These are phyloP conservation scores for Platypus cylindrus DNA, from an alignment of 2,888 invertebrate genomes.

Conservation along the genomic window DNA sequence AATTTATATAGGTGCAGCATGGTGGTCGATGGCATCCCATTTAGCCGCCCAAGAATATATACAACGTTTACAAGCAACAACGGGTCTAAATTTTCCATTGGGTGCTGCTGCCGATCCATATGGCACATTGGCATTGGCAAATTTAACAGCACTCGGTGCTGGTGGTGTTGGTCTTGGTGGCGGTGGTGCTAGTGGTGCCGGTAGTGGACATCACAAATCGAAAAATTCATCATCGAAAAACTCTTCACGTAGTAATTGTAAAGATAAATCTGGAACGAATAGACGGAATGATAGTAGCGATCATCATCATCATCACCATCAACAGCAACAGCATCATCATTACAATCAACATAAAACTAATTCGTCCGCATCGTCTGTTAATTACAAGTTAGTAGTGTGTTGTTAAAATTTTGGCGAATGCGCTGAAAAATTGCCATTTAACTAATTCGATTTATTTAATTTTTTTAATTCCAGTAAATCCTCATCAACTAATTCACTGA, in stretches of 20 bases:
- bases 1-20: constrained; percentile 54
- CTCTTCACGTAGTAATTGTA: too few species aligned
- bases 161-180: too few species aligned
- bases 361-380: constrained; percentile 8
- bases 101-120: constrained; percentile 46
- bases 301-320: too few species aligned
- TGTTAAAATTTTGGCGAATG: not conserved
- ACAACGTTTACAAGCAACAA: constrained; percentile 68
- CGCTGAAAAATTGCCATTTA: not conserved
- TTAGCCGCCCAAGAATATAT: constrained; percentile 81
- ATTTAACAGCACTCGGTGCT: constrained; percentile 25
- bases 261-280: too few species aligned
- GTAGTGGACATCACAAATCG: constrained; percentile 1
- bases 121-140: constrained; percentile 42
- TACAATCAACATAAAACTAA: constrained; percentile 14
- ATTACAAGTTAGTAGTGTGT: too few species aligned
- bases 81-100: constrained; percentile 58
- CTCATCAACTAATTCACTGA: constrained; percentile 28
- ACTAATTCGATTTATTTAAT: constrained; percentile 1
- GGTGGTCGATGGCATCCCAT: constrained; percentile 88
- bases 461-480: constrained; percentile 15
- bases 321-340: constrained; percentile 7
- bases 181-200: too few species aligned
- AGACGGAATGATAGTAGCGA: too few species aligned
- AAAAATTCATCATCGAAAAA: too few species aligned